phyloP scores from a whole-genome alignment of 35 echinoderm and acorn worm species.

The Heliocidaris erythrogramma region DNA sequence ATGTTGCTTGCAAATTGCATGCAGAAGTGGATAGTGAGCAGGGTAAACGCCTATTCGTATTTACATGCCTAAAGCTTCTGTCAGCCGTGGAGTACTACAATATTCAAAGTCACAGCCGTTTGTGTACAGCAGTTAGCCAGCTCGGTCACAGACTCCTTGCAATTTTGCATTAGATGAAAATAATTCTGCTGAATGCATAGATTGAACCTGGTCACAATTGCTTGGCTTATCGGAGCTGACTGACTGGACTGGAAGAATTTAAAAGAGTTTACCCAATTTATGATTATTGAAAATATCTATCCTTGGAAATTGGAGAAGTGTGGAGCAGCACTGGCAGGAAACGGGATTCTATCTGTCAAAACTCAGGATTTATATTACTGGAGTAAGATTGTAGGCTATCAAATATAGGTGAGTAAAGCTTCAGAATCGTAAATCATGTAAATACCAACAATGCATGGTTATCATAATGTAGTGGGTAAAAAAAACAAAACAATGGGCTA shows the following conservation, averaged over 20 bases:
- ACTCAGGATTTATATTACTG: conserved; percentile 12
- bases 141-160: not conserved
- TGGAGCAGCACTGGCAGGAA: not conserved
- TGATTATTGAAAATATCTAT: not conserved
- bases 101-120: not conserved
- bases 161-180: not conserved
- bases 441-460: not conserved
- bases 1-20: not conserved
- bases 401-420: not conserved
- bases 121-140: not conserved
- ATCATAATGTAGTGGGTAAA: not conserved
- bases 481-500: no score
- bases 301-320: not conserved
- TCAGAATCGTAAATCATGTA: no score
- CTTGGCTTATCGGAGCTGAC: not conserved
- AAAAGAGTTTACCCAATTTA: not conserved
- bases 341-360: not conserved
- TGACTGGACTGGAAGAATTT: not conserved
- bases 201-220: not conserved
- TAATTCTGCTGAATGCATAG: not conserved
- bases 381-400: not conserved
- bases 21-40: not conserved
- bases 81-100: not conserved
- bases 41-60: conserved; percentile 8
- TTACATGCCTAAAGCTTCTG: not conserved